Evolutionary conservation across 2,888 invertebrate species (phyloP).

Genomic region (Tenthredo mesomela): DNA sequence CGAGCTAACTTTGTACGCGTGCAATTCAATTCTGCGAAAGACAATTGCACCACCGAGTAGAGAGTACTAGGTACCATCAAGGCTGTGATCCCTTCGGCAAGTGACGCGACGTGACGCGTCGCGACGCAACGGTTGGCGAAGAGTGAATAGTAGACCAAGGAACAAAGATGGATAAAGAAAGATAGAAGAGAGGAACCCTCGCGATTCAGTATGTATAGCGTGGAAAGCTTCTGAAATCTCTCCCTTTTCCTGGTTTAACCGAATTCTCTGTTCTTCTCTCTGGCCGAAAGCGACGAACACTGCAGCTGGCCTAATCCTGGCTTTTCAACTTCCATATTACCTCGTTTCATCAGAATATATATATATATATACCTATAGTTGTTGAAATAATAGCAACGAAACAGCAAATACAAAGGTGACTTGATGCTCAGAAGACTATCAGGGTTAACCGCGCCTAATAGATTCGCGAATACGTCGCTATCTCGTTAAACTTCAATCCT

Average conservation of each 20-base stretch:
- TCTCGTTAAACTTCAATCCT: background rate
- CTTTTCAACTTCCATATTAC: slow-evolving; percentile 35
- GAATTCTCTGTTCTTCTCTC: background rate
- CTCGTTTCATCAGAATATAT: slow-evolving; percentile 9
- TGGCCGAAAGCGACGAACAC: slow-evolving; percentile 9
- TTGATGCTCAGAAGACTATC: background rate
- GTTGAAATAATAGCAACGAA: background rate
- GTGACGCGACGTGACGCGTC: background rate
- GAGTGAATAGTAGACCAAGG: background rate
- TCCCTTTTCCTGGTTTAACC: background rate
- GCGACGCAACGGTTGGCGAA: background rate
- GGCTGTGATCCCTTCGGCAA: slow-evolving; percentile 27
- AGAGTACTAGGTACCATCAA: background rate
- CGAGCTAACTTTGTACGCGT: slow-evolving; percentile 34
- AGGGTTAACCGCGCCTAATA: slow-evolving; percentile 24
- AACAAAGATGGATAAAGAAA: slow-evolving; percentile 1
- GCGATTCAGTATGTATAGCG: slow-evolving; percentile 9
- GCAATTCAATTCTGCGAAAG: slow-evolving; percentile 32
- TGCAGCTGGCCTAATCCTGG: slow-evolving; percentile 3
- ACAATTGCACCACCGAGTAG: slow-evolving; percentile 32
- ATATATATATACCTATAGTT: background rate
- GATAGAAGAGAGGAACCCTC: slow-evolving; percentile 4
- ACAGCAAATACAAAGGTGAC: background rate
- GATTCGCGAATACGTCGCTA: background rate
- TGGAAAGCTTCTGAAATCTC: slow-evolving; percentile 32